Percentiles rank a stretch among this genome's conserved stretches.
Conservation (phyloP, 2,113 vertebrate species). For the Myanophis thanlyinensis region DNA sequence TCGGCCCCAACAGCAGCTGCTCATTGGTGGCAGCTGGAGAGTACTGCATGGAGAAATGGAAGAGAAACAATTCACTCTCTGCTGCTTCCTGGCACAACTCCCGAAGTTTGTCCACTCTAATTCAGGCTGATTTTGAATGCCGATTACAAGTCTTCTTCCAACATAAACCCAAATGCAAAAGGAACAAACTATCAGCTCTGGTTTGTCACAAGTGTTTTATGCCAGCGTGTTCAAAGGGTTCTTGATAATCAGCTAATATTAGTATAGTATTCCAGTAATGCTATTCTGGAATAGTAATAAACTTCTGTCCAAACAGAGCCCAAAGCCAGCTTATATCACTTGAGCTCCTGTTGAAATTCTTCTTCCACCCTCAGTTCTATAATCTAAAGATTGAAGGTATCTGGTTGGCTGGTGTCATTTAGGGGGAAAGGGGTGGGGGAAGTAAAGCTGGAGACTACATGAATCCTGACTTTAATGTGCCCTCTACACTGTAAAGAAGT, state of each 20-base stretch:
- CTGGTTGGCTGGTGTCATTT: neutral
- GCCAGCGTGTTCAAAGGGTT: neutral
- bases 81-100: neutral
- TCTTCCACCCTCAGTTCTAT: neutral
- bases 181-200: neutral
- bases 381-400: neutral
- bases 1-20: neutral
- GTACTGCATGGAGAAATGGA: neutral
- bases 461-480: neutral
- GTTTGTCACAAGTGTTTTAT: neutral
- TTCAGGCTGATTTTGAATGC: neutral
- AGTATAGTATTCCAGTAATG: neutral
- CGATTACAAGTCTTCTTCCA: neutral
- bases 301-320: neutral
- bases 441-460: neutral
- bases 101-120: neutral
- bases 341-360: neutral
- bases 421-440: neutral
- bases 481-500: neutral
- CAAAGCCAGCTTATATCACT: neutral
- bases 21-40: neutral
- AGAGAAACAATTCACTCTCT: neutral
- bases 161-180: neutral
- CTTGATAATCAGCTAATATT: neutral
- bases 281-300: neutral